phyloP scores from a whole-genome alignment of 2,797 vertebrate species.

The Schizopygopsis malacanthus region DNA sequence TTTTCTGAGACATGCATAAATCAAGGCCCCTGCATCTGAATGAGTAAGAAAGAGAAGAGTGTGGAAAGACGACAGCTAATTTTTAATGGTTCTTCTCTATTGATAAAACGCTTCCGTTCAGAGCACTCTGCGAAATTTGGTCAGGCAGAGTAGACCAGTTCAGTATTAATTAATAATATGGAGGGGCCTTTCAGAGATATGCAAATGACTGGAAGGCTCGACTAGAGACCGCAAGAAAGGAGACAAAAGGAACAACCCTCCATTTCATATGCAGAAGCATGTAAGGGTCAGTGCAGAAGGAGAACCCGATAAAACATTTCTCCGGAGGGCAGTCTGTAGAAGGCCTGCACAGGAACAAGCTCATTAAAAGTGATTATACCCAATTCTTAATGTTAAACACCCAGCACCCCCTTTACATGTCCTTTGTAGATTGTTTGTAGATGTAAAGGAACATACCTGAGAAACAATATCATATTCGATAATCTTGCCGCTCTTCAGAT shows the following conservation, averaged over 20 bases:
- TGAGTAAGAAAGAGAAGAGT: slow-evolving; percentile 67
- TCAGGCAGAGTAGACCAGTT: slow-evolving; percentile 76
- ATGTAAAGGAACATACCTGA: background rate
- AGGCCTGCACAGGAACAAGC: slow-evolving; percentile 74
- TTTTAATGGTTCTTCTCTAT: slow-evolving; percentile 78
- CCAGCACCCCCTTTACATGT: slow-evolving; percentile 71
- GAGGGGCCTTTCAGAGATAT: slow-evolving; percentile 77
- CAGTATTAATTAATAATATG: slow-evolving; percentile 84
- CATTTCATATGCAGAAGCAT: slow-evolving; percentile 82
- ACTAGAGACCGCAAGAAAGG: slow-evolving; percentile 74
- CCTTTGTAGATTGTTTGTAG: slow-evolving; percentile 60
- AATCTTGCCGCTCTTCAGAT: slow-evolving; percentile 25
- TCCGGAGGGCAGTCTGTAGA: slow-evolving; percentile 56
- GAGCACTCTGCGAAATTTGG: slow-evolving; percentile 76
- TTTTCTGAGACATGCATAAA: slow-evolving; percentile 61
- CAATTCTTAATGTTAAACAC: slow-evolving; percentile 75
- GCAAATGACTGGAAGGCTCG: slow-evolving; percentile 74
- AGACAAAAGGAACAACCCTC: slow-evolving; percentile 77
- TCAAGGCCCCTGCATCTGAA: slow-evolving; percentile 66
- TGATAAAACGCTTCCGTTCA: slow-evolving; percentile 80
- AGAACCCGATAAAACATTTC: slow-evolving; percentile 77
- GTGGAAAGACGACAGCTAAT: slow-evolving; percentile 66
- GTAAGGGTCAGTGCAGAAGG: slow-evolving; percentile 75
- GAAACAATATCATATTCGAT: background rate
- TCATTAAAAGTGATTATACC: slow-evolving; percentile 81